Evolutionary conservation across 2,888 invertebrate species (phyloP).

Genomic region (Eilema depressum): DNA sequence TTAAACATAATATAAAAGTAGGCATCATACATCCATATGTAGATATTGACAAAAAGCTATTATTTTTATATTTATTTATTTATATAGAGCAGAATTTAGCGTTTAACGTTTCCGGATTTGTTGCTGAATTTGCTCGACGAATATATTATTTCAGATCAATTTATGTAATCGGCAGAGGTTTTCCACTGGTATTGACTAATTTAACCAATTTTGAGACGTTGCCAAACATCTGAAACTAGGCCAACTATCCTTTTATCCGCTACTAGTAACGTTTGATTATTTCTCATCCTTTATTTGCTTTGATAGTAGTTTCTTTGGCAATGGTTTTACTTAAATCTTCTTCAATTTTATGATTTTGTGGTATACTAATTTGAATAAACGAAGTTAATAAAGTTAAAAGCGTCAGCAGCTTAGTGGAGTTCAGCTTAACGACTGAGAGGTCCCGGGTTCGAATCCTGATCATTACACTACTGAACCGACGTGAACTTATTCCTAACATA

Average conservation of each 20-base stretch:
- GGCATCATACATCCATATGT: too few species aligned
- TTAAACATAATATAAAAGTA: too few species aligned
- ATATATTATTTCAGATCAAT: neutral
- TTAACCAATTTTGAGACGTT: neutral
- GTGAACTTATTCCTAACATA: too few species aligned
- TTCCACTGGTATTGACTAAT: slow-evolving; percentile 5
- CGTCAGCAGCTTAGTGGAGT: neutral
- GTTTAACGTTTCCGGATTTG: neutral
- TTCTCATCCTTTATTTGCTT: slow-evolving; percentile 4
- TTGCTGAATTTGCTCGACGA: neutral
- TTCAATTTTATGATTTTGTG: neutral
- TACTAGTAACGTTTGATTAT: slow-evolving; percentile 1
- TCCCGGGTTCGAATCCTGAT: too few species aligned
- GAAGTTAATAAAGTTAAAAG: neutral
- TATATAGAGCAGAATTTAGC: neutral
- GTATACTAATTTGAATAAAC: neutral
- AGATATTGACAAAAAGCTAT: too few species aligned
- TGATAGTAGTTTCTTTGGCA: neutral
- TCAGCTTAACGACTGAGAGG: too few species aligned
- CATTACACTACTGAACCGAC: too few species aligned
- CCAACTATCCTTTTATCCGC: slow-evolving; percentile 4
- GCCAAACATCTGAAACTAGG: slow-evolving; percentile 1
- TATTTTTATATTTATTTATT: neutral
- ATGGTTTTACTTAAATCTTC: neutral
- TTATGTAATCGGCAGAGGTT: neutral